Base-by-base conservation (phyloP, 2,888 invertebrate genomes). In the Calephelis perditalis region DNA sequence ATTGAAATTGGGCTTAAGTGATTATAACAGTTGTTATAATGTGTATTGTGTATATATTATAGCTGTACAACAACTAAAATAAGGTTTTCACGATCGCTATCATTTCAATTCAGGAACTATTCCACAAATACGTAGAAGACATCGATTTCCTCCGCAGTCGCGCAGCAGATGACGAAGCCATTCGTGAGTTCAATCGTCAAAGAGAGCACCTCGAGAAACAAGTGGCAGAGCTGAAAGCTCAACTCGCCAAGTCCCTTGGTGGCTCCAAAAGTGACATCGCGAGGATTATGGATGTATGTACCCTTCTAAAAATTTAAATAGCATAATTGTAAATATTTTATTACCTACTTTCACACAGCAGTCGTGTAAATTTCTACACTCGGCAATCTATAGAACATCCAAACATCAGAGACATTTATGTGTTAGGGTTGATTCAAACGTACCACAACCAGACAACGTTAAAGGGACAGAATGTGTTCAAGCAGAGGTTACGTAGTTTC, bases 171-270 rank as follows among this genome's bases (percentile, higher is more conserved):
- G 92, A 92, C n/a, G 94, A 95, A 67, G 94, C 94, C 0, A 93
- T 94, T 35, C 92, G 92, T 35, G 96, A 96, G 79, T 95, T 96
- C 73, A 91, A 95, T 68, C 92, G 96, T 0, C 97, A 98, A 76
- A 91, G 97, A 46, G 95, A 95, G 66, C 96, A 97, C 76, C 91
- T 98, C 43, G 97, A 97, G 71, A 92, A 90, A 66, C 92, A 91
- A 68, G 81, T 91, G 47, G 83, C 86, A 0, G 74, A 71, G 1
- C 76, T 87, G 26, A 85, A 81, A 65, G 63, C 72, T 35, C 88
- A 89, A 68, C 74, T 90, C 7, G 66, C 75, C 2, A 85, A 82
- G 65, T 77, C 84, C 0, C 67, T 84, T 6, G 84, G 84, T 11
- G 91, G 87, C 45, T 86, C 90, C 36, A 91, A 90, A 72, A 89